Conservation (phyloP, 2,797 vertebrate species). For the Pogoniulus pusillus region DNA sequence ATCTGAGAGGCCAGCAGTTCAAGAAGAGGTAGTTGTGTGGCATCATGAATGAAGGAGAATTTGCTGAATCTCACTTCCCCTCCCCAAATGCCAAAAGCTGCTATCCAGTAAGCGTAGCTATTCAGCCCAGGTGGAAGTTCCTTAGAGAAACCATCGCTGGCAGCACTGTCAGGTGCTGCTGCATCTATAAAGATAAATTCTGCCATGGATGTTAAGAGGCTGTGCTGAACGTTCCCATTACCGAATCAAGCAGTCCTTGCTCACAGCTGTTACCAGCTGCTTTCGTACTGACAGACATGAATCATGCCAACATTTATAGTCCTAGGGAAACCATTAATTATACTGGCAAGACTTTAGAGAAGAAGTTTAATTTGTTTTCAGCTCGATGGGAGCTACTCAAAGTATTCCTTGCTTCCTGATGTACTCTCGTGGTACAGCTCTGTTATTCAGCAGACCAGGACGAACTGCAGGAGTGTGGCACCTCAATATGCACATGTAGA, state of each 20-base stretch:
- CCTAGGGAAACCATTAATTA: slow-evolving; percentile 54
- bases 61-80: background rate
- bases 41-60: background rate
- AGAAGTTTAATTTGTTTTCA: slow-evolving; percentile 60
- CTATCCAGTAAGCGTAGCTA: background rate
- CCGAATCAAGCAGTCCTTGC: slow-evolving; percentile 38
- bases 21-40: background rate
- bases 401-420: slow-evolving; percentile 34
- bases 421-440: background rate
- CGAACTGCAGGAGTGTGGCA: background rate
- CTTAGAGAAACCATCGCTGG: background rate
- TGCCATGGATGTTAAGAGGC: background rate
- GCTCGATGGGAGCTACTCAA: slow-evolving; percentile 3
- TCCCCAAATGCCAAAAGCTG: background rate
- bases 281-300: slow-evolving; percentile 45
- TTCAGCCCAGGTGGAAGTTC: background rate
- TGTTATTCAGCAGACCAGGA: background rate
- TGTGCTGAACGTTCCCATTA: slow-evolving; percentile 33
- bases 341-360: slow-evolving; percentile 33
- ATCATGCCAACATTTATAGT: slow-evolving; percentile 26
- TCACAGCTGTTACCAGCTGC: slow-evolving; percentile 53
- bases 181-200: background rate
- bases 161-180: background rate
- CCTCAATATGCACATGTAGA: background rate
- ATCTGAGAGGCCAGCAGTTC: no score